These are phyloP conservation scores for Cyclopterus lumpus DNA, from an alignment of 2,797 vertebrate species.

Conservation along the genomic window DNA sequence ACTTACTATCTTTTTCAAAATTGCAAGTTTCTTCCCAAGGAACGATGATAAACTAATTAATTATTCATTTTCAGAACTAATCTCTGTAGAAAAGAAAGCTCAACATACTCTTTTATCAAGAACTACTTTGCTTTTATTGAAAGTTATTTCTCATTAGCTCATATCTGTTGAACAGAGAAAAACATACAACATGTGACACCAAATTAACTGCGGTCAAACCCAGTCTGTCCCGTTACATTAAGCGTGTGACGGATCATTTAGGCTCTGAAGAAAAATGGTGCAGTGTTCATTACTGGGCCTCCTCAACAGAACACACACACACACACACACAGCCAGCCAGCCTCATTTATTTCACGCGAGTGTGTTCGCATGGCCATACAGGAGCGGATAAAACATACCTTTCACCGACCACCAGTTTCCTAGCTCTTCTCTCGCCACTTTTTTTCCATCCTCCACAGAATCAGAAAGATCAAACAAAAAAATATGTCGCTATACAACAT, in stretches of 20 bases:
- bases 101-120: not conserved
- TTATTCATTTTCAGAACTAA: not conserved
- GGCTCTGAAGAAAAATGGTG: conserved; percentile 63
- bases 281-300: conserved; percentile 71
- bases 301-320: conserved; percentile 60
- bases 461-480: conserved; percentile 77
- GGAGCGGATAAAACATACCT: conserved; percentile 56
- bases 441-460: conserved; percentile 56
- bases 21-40: not conserved
- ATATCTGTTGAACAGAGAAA: conserved; percentile 15
- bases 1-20: not conserved
- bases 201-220: conserved; percentile 46
- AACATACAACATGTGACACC: conserved; percentile 42
- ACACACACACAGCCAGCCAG: conserved; percentile 67
- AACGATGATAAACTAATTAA: not conserved
- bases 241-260: conserved; percentile 65
- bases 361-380: conserved; percentile 47
- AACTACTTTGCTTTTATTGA: not conserved
- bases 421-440: conserved; percentile 25
- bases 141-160: not conserved
- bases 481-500: conserved; percentile 61
- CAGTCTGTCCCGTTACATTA: conserved; percentile 63
- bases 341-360: conserved; percentile 67
- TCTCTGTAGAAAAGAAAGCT: not conserved
- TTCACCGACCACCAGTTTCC: conserved; percentile 59